These are phyloP conservation scores for Drosophila nigricruria DNA, from an alignment of 2,888 invertebrate genomes.

Conservation along the genomic window DNA sequence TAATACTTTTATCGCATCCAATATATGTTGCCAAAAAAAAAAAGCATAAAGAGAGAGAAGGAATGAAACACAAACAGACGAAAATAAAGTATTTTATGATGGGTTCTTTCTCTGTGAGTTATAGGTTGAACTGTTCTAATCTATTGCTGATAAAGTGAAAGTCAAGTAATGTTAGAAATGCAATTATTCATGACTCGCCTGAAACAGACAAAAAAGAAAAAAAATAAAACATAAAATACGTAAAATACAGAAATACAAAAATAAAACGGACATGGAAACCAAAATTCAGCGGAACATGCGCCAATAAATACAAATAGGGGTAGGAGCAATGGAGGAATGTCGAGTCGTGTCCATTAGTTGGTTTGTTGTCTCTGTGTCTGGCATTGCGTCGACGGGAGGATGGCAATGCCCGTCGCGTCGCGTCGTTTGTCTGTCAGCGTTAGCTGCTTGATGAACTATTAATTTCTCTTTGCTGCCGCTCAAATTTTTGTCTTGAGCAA, in stretches of 20 bases:
- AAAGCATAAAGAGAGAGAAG: background rate
- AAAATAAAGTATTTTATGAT: slow-evolving; percentile 13
- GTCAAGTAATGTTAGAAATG: slow-evolving; percentile 78
- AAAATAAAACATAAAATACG: background rate
- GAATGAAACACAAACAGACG: slow-evolving; percentile 12
- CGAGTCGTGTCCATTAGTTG: slow-evolving; percentile 44
- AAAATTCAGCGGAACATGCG: slow-evolving; percentile 24
- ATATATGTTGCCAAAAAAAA: slow-evolving; percentile 38
- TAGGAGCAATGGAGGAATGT: slow-evolving; percentile 42
- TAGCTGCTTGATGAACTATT: slow-evolving; percentile 73
- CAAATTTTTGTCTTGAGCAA: slow-evolving; percentile 58
- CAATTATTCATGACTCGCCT: slow-evolving; percentile 68
- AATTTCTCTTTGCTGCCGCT: slow-evolving; percentile 50
- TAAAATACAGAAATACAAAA: slow-evolving; percentile 16
- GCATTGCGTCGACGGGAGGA: slow-evolving; percentile 46
- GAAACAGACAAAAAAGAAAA: background rate
- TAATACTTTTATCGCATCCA: slow-evolving; percentile 60
- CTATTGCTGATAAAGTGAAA: slow-evolving; percentile 79
- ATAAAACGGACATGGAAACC: slow-evolving; percentile 9
- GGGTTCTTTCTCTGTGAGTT: slow-evolving; percentile 39
- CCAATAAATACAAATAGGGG: slow-evolving; percentile 24
- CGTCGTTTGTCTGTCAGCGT: slow-evolving; percentile 67
- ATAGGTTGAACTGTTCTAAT: slow-evolving; percentile 55
- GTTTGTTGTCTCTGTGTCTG: slow-evolving; percentile 56
- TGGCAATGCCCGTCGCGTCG: slow-evolving; percentile 55